phyloP scores from a whole-genome alignment of 2,888 invertebrate genomes.

The Brachyptera putata region DNA sequence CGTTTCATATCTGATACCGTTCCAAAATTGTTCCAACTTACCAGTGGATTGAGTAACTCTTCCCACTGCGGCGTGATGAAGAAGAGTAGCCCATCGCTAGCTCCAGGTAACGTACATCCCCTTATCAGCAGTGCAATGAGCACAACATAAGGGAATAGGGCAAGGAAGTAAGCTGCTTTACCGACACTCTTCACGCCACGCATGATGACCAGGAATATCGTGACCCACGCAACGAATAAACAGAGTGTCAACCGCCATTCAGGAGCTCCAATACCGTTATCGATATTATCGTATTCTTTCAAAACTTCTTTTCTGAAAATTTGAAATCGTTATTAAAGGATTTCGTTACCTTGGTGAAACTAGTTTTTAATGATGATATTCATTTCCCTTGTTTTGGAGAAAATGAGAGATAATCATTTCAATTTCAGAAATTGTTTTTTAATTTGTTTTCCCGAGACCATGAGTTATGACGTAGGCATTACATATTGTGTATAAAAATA shows the following conservation, averaged over 20 bases:
- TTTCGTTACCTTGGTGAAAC: conserved; percentile 48
- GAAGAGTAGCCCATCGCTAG: conserved; percentile 67
- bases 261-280: conserved; percentile 48
- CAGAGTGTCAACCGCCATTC: conserved; percentile 65
- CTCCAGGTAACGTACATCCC: conserved; percentile 56
- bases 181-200: conserved; percentile 74
- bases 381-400: too few relatives aligned
- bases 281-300: conserved; percentile 47
- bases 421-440: too few relatives aligned
- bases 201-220: conserved; percentile 64
- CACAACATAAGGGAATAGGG: conserved; percentile 77
- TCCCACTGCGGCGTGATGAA: conserved; percentile 77
- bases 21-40: too few relatives aligned
- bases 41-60: conserved; percentile 63
- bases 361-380: conserved; percentile 51
- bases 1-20: too few relatives aligned
- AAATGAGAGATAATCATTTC: too few relatives aligned
- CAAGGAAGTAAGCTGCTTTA: conserved; percentile 82
- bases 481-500: too few relatives aligned
- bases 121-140: conserved; percentile 66
- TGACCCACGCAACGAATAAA: conserved; percentile 61
- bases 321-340: conserved; percentile 23
- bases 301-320: conserved; percentile 49
- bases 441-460: too few relatives aligned
- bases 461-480: too few relatives aligned